These are phyloP conservation scores for Phalacrocorax carbo DNA, from an alignment of 2,113 vertebrate genomes.

Conservation along the genomic window DNA sequence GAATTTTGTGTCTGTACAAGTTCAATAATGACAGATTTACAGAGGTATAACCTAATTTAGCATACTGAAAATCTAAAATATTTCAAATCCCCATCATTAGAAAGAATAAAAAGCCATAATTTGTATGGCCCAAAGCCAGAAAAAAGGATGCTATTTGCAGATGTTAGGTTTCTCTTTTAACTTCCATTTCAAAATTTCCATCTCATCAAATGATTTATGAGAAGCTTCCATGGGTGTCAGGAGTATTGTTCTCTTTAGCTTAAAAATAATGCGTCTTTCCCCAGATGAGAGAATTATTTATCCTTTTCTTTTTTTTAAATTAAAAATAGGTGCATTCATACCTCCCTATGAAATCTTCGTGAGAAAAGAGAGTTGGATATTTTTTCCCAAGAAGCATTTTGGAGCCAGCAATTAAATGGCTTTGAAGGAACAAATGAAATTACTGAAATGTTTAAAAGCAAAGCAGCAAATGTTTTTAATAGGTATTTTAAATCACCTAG, in stretches of 20 bases:
- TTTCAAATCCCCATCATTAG: neutral
- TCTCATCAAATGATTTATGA: neutral
- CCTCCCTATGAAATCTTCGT: neutral
- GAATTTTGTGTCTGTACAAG: neutral
- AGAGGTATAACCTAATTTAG: neutral
- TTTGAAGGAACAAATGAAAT: neutral
- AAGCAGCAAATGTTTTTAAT: neutral
- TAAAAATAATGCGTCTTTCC: neutral
- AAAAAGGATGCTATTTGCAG: neutral
- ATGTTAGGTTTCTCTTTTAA: neutral
- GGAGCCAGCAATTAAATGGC: neutral
- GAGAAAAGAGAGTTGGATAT: neutral
- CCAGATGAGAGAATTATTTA: neutral
- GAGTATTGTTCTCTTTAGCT: neutral
- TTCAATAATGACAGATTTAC: neutral
- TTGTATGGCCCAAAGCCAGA: neutral
- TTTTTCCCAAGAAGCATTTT: neutral
- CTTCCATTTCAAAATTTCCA: neutral
- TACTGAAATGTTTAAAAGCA: neutral
- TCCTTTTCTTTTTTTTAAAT: neutral
- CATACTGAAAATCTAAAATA: neutral
- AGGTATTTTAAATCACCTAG: neutral
- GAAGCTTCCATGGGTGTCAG: neutral
- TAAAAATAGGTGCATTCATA: neutral
- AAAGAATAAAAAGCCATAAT: neutral